Evolutionary conservation across 2,797 vertebrate genomes (phyloP).

Genomic region (Spatula clypeata): DNA sequence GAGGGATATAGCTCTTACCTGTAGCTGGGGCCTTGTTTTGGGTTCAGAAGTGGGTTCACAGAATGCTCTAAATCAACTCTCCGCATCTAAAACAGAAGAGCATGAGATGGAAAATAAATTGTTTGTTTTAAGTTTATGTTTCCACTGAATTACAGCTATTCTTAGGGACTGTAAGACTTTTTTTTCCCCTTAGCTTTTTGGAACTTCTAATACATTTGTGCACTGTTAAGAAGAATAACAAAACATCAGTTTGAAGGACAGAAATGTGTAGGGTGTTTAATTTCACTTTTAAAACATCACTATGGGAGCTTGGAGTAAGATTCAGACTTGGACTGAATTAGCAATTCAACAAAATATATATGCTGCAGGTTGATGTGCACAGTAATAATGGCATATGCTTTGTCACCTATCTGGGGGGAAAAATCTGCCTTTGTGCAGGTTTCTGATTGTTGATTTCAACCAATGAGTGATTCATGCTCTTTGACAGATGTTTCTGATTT

Average conservation of each 20-base stretch:
- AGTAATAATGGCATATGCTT: neutral
- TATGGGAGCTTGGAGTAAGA: neutral
- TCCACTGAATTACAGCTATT: neutral
- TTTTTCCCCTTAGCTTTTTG: neutral
- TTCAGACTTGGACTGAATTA: neutral
- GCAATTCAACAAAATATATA: neutral
- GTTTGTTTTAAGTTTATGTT: neutral
- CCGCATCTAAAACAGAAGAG: neutral
- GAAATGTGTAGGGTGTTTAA: neutral
- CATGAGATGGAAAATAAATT: neutral
- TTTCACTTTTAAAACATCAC: neutral
- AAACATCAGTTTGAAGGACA: neutral
- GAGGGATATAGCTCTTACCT: neutral
- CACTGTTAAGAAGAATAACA: neutral
- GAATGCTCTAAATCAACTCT: neutral
- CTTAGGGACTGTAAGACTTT: neutral
- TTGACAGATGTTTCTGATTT: constrained; percentile 60
- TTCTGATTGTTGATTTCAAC: constrained; percentile 17
- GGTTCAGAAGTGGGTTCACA: neutral
- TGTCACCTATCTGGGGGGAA: neutral
- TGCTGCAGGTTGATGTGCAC: neutral
- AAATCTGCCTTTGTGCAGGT: neutral
- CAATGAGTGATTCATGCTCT: neutral
- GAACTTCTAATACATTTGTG: neutral
- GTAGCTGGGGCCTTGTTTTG: neutral